These are phyloP conservation scores for Triplophysa siluroides DNA, from an alignment of 2,113 vertebrate species.

Conservation along the genomic window DNA sequence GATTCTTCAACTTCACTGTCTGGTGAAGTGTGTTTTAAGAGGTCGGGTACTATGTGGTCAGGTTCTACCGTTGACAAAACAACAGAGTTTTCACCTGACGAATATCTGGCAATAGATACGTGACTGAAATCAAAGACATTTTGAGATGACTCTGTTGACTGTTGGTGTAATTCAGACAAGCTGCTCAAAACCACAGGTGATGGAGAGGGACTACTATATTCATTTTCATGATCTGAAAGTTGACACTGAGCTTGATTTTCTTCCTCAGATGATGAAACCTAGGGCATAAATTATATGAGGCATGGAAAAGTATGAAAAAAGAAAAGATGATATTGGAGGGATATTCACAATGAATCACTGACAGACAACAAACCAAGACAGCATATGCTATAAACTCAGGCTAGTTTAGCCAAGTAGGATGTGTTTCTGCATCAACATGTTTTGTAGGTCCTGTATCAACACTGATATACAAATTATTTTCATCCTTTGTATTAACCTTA, in stretches of 20 bases:
- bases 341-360: background rate
- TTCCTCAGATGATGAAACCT: conserved; percentile 59
- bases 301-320: conserved; percentile 45
- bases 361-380: background rate
- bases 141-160: conserved; percentile 40
- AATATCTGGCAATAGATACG: conserved; percentile 46
- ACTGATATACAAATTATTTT: too few species aligned
- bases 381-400: background rate
- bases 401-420: too few species aligned
- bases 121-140: conserved; percentile 49
- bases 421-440: too few species aligned
- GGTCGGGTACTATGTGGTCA: conserved; percentile 43
- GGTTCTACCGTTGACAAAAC: conserved; percentile 2
- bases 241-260: conserved; percentile 51
- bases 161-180: background rate
- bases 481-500: too few species aligned
- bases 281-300: conserved; percentile 64
- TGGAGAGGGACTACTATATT: conserved; percentile 42
- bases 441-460: too few species aligned
- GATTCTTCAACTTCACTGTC: conserved; percentile 41
- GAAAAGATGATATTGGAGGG: conserved; percentile 33
- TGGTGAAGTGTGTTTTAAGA: conserved; percentile 39
- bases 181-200: conserved; percentile 16
- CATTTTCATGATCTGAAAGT: conserved; percentile 61
- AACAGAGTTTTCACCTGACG: conserved; percentile 26